Percentiles rank a stretch among this genome's conserved stretches.
Evolutionary conservation across 2,888 invertebrate genomes (phyloP).

Genomic region (Cheilosia variabilis): DNA sequence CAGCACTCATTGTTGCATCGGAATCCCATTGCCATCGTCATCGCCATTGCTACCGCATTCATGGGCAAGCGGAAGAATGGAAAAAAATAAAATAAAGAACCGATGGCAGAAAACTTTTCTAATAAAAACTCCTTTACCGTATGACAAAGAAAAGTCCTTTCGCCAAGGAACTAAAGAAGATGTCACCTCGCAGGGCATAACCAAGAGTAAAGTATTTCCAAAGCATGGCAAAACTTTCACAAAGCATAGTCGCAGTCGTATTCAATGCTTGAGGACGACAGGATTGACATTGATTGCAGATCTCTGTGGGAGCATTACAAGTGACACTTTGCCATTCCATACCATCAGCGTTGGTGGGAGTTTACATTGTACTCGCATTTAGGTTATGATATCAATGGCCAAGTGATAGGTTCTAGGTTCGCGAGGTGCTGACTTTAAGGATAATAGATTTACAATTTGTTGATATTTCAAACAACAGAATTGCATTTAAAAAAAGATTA

Average conservation of each 20-base stretch:
- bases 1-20: slow-evolving; percentile 52
- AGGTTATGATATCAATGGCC: slow-evolving; percentile 19
- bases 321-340: slow-evolving; percentile 19
- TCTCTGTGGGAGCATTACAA: slow-evolving; percentile 18
- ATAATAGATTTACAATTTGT: too few relatives aligned
- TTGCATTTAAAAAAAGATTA: too few relatives aligned
- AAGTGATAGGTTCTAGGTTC: too few relatives aligned
- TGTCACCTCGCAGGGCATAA: slow-evolving; percentile 23
- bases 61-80: background rate
- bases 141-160: slow-evolving; percentile 37
- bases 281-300: slow-evolving; percentile 39
- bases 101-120: slow-evolving; percentile 61
- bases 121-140: slow-evolving; percentile 51
- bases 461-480: too few relatives aligned
- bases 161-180: slow-evolving; percentile 52
- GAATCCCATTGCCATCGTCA: slow-evolving; percentile 22
- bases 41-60: background rate
- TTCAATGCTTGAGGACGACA: slow-evolving; percentile 4
- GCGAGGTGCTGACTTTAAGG: too few relatives aligned
- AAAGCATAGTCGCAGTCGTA: background rate
- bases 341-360: background rate
- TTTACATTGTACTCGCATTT: slow-evolving; percentile 1
- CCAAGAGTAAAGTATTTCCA: slow-evolving; percentile 6
- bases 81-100: slow-evolving; percentile 18
- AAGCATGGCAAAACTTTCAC: slow-evolving; percentile 42